Conservation (phyloP, 2,888 invertebrate species). For the Ennomos quercinarius region DNA sequence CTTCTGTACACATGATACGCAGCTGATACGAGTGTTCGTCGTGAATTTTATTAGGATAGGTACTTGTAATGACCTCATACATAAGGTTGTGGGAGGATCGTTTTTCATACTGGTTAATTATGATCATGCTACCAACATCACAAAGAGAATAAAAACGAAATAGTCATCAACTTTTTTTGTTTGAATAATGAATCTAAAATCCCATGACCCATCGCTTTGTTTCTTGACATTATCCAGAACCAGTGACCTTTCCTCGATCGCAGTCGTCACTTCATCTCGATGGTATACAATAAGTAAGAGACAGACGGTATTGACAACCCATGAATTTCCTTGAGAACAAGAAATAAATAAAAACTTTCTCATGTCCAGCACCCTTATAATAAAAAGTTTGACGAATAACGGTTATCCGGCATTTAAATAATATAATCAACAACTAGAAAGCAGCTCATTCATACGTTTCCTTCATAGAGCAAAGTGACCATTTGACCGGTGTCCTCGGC, state of each 20-base stretch:
- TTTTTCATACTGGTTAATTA: too few relatives aligned
- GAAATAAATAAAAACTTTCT: conserved; percentile 61
- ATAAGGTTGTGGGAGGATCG: too few relatives aligned
- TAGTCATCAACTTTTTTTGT: background rate
- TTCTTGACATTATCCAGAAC: conserved; percentile 10
- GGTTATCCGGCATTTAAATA: conserved; percentile 79
- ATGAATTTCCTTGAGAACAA: conserved; percentile 20
- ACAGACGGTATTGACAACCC: conserved; percentile 16
- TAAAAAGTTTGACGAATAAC: conserved; percentile 78
- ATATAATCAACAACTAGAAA: conserved; percentile 79
- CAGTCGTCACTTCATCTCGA: background rate
- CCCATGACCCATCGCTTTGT: conserved; percentile 2
- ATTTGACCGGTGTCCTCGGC: conserved; percentile 77
- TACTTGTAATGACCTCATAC: too few relatives aligned
- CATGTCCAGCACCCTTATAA: conserved; percentile 65
- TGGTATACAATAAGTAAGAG: conserved; percentile 5
- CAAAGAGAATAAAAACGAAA: too few relatives aligned
- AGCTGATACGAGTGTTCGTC: too few relatives aligned
- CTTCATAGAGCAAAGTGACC: conserved; percentile 76
- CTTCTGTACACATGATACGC: too few relatives aligned
- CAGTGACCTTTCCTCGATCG: conserved; percentile 14
- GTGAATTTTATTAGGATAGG: too few relatives aligned
- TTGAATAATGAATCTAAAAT: background rate
- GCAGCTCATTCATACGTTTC: conserved; percentile 80
- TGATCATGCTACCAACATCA: too few relatives aligned